Evolutionary conservation across 2,888 invertebrate species (phyloP).

Genomic region (Pediacus dermestoides): DNA sequence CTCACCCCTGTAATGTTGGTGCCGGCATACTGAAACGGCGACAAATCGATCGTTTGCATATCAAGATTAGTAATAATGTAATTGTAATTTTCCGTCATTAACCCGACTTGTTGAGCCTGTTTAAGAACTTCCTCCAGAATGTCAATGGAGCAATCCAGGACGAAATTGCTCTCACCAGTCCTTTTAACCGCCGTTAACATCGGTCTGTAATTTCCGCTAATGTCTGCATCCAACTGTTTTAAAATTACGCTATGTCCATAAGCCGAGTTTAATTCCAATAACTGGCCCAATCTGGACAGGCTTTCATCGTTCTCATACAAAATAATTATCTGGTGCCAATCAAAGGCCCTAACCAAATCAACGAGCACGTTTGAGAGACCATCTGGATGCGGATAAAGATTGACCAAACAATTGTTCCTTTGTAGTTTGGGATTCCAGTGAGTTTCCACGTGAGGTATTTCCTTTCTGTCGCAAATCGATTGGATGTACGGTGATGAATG

Average conservation of each 20-base stretch:
- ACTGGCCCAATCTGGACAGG: constrained; percentile 66
- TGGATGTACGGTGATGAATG: constrained; percentile 22
- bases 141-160: constrained; percentile 69
- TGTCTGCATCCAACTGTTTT: constrained; percentile 61
- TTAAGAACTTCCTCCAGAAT: constrained; percentile 56
- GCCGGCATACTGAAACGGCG: constrained; percentile 73
- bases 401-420: constrained; percentile 26
- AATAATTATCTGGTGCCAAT: constrained; percentile 79
- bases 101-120: constrained; percentile 82
- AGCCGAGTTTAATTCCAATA: constrained; percentile 65
- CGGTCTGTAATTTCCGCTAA: constrained; percentile 63
- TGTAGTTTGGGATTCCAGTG: constrained; percentile 24
- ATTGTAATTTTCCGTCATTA: constrained; percentile 75
- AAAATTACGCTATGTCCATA: constrained; percentile 52
- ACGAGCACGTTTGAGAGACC: constrained; percentile 55
- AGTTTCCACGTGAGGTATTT: constrained; percentile 38
- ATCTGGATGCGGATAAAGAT: constrained; percentile 23
- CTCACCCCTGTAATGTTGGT: constrained; percentile 73
- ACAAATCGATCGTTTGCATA: constrained; percentile 75
- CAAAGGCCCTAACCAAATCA: constrained; percentile 66
- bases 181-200: constrained; percentile 69
- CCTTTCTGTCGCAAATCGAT: constrained; percentile 21
- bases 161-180: constrained; percentile 64
- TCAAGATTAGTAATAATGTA: constrained; percentile 79
- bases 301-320: constrained; percentile 74